Conservation (phyloP, 2,797 vertebrate species). For the Enteromius paludinosus region DNA sequence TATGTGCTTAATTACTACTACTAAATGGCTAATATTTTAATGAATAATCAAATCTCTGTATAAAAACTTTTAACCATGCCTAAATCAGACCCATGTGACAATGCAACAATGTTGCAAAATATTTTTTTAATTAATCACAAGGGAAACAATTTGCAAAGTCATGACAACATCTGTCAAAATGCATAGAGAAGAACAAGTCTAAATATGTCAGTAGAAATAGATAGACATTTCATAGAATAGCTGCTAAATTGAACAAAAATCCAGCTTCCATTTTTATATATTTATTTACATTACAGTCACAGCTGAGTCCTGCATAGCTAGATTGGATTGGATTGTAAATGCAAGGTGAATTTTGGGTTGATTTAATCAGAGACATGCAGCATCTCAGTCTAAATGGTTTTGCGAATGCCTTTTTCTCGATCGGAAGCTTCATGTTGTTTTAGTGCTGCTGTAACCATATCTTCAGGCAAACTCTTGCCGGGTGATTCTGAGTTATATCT, state of each 20-base stretch:
- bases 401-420: background rate
- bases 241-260: conserved; percentile 1
- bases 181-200: background rate
- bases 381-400: conserved; percentile 7
- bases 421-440: conserved; percentile 20
- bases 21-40: too few relatives aligned
- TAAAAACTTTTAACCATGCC: background rate
- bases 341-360: conserved; percentile 20
- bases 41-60: background rate
- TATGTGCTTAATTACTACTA: too few relatives aligned
- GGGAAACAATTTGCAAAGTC: background rate
- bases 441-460: conserved; percentile 23
- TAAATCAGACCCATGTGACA: background rate
- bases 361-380: conserved; percentile 17
- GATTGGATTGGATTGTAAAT: conserved; percentile 14
- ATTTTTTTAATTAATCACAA: background rate
- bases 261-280: background rate
- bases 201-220: conserved; percentile 1
- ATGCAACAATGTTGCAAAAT: background rate
- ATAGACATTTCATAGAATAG: background rate
- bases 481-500: conserved; percentile 44
- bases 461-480: conserved; percentile 25
- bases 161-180: background rate
- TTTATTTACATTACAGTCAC: conserved; percentile 28
- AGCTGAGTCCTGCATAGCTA: conserved; percentile 5